These are phyloP conservation scores for Eubasilissa splendida DNA, from an alignment of 2,888 invertebrate species.

Conservation along the genomic window DNA sequence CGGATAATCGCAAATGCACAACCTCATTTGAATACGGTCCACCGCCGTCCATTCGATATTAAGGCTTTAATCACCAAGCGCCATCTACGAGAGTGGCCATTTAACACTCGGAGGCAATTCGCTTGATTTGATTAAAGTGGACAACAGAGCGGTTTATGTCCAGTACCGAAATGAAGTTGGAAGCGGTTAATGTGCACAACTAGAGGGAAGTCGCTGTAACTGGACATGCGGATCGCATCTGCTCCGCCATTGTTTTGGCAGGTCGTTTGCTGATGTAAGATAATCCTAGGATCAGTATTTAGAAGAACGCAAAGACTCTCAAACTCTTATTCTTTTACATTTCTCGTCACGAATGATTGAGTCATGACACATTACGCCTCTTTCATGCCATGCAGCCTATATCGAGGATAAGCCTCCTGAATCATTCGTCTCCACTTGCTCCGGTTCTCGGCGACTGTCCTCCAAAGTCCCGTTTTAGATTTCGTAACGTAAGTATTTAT, in stretches of 20 bases:
- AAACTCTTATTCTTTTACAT: too few species aligned
- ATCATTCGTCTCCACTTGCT: too few species aligned
- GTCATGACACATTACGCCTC: too few species aligned
- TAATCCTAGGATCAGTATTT: neutral
- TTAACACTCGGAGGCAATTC: slow-evolving; percentile 45
- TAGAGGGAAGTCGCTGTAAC: slow-evolving; percentile 14
- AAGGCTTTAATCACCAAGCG: slow-evolving; percentile 45
- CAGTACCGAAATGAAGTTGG: slow-evolving; percentile 23
- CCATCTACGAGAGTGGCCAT: slow-evolving; percentile 45
- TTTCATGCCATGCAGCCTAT: too few species aligned
- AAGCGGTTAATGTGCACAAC: neutral
- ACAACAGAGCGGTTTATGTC: slow-evolving; percentile 40
- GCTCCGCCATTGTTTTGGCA: slow-evolving; percentile 3
- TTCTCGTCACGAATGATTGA: too few species aligned
- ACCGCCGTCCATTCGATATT: slow-evolving; percentile 22
- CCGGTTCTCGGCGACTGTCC: too few species aligned
- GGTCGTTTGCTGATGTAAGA: slow-evolving; percentile 13
- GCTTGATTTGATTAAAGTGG: slow-evolving; percentile 56
- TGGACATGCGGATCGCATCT: slow-evolving; percentile 21
- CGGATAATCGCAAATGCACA: slow-evolving; percentile 38
- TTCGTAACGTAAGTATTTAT: too few species aligned
- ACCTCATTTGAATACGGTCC: slow-evolving; percentile 40
- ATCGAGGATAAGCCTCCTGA: too few species aligned
- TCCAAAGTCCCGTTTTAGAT: too few species aligned
- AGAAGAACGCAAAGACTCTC: too few species aligned